phyloP scores from a whole-genome alignment of 2,888 invertebrate genomes.

The Latrodectus elegans region DNA sequence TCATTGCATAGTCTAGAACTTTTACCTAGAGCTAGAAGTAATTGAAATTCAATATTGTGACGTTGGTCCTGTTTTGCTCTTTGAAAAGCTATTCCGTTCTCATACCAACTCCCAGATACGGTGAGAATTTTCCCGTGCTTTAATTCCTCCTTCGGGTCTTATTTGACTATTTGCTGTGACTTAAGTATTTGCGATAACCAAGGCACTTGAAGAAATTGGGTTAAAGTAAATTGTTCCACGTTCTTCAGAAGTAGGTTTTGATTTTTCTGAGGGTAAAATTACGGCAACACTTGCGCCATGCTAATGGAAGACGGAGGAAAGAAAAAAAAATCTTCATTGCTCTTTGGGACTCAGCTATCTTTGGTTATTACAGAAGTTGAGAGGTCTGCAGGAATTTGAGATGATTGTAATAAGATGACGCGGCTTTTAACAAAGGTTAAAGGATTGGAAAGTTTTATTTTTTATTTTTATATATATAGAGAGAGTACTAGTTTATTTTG shows the following conservation, averaged over 20 bases:
- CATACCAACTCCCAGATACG: background rate
- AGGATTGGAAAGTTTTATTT: no score
- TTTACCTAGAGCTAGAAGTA: conserved; percentile 38
- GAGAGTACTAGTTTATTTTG: no score
- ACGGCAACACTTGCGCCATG: background rate
- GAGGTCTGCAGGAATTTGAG: no score
- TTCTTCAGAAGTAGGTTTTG: conserved; percentile 26
- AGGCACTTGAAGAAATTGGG: conserved; percentile 48
- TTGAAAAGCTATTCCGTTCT: conserved; percentile 10
- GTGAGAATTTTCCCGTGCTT: conserved; percentile 19
- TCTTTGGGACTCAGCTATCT: no score
- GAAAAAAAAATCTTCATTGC: no score
- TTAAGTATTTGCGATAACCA: conserved; percentile 49
- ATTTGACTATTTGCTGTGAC: conserved; percentile 44
- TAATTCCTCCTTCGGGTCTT: conserved; percentile 54
- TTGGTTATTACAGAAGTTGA: no score
- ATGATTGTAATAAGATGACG: no score
- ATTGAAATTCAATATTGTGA: conserved; percentile 45
- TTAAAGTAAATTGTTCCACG: conserved; percentile 29
- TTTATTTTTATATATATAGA: no score
- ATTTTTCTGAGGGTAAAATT: conserved; percentile 29
- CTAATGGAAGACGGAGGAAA: no score
- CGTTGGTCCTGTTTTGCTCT: conserved; percentile 21
- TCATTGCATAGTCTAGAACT: conserved; percentile 6
- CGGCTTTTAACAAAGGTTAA: no score